A percentile compares a stretch with the other conserved stretches of the same genome.
These are phyloP conservation scores for Aleiodes alternator DNA, from an alignment of 2,888 invertebrate genomes.

Conservation along the genomic window DNA sequence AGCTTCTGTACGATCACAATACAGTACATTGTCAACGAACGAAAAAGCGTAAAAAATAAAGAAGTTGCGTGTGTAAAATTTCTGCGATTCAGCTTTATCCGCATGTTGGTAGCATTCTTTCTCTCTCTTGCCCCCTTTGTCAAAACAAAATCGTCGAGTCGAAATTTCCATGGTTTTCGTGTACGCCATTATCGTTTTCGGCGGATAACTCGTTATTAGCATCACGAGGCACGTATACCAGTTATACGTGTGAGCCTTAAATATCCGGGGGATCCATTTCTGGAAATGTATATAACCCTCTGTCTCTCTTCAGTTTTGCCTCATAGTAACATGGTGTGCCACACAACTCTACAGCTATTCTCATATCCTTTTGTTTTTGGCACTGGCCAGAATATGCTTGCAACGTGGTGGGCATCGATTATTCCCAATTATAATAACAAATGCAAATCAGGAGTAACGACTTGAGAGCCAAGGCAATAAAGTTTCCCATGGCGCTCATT, in stretches of 20 bases:
- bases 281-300: constrained; percentile 29
- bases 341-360: not conserved
- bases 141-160: constrained; percentile 23
- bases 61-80: constrained; percentile 25
- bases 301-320: not conserved
- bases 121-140: not conserved
- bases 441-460: constrained; percentile 73
- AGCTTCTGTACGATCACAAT: constrained; percentile 16
- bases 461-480: constrained; percentile 66
- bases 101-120: not conserved
- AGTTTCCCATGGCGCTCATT: constrained; percentile 66
- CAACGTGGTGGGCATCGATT: constrained; percentile 66
- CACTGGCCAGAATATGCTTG: constrained; percentile 8
- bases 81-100: constrained; percentile 25
- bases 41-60: not conserved
- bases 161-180: constrained; percentile 36
- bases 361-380: constrained; percentile 32
- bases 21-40: constrained; percentile 20
- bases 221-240: constrained; percentile 19
- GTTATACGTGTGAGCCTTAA: constrained; percentile 38
- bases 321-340: not conserved
- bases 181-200: constrained; percentile 35
- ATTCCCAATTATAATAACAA: constrained; percentile 74
- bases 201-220: constrained; percentile 25
- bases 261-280: constrained; percentile 39